Evolutionary conservation across 2,113 vertebrate genomes (phyloP).

Genomic region (Myotis yumanensis): DNA sequence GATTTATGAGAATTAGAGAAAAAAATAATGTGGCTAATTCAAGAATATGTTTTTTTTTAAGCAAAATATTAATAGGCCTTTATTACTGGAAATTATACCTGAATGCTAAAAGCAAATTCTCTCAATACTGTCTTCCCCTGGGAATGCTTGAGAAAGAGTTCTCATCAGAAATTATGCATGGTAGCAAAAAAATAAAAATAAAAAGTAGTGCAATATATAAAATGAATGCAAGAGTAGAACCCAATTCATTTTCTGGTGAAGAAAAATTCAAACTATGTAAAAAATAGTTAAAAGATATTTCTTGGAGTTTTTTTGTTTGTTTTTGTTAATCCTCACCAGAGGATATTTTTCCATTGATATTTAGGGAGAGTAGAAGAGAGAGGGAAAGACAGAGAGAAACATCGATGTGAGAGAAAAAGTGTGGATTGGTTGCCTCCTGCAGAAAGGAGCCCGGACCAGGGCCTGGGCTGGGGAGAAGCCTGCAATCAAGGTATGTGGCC

Average conservation of each 20-base stretch:
- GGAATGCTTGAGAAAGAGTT: background rate
- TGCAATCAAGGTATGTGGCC: no score
- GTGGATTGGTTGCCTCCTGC: no score
- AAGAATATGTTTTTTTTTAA: slow-evolving; percentile 11
- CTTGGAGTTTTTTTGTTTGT: background rate
- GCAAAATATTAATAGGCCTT: background rate
- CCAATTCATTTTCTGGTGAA: background rate
- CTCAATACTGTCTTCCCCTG: background rate
- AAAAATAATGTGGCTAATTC: background rate
- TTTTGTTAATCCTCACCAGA: no score
- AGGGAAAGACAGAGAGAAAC: no score
- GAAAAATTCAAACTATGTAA: slow-evolving; percentile 9
- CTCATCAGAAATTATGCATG: background rate
- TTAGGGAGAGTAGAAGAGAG: no score
- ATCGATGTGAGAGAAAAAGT: no score
- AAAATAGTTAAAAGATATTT: slow-evolving; percentile 38
- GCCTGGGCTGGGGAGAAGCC: no score
- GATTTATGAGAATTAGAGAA: background rate
- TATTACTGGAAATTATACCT: slow-evolving; percentile 42
- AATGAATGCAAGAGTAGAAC: background rate
- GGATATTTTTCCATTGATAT: no score
- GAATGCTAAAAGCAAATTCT: background rate
- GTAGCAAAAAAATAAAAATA: background rate
- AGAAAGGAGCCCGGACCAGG: no score
- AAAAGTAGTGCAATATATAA: background rate